phyloP scores from a whole-genome alignment of 1,140 invertebrate genomes.

The Uloborus diversus region DNA sequence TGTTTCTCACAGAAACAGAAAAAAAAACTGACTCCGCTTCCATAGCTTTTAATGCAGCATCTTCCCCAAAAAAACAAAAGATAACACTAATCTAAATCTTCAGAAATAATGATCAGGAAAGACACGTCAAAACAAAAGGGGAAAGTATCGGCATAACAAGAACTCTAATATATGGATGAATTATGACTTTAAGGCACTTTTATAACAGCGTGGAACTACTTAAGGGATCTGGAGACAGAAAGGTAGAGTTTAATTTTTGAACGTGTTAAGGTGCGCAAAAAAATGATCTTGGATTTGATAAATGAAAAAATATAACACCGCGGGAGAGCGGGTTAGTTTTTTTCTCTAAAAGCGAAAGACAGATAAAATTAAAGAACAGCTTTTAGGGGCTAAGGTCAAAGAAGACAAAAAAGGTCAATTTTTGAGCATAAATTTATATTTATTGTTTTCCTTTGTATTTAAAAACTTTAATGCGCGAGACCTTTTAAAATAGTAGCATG shows the following conservation, averaged over 20 bases:
- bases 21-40: background rate
- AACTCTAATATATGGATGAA: background rate
- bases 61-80: background rate
- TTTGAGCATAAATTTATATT: slow-evolving; percentile 39
- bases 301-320: slow-evolving; percentile 47
- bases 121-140: no score
- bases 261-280: slow-evolving; percentile 37
- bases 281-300: slow-evolving; percentile 42
- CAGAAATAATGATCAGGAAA: background rate
- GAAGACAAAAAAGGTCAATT: slow-evolving; percentile 4
- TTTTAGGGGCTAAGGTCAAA: slow-evolving; percentile 44
- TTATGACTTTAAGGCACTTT: slow-evolving; percentile 16
- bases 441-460: slow-evolving; percentile 41
- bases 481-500: slow-evolving; percentile 2
- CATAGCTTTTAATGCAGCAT: background rate
- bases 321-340: background rate
- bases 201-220: slow-evolving; percentile 31
- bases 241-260: slow-evolving; percentile 14
- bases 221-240: slow-evolving; percentile 35
- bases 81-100: background rate
- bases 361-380: slow-evolving; percentile 41
- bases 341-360: slow-evolving; percentile 28
- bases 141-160: background rate
- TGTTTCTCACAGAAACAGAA: background rate
- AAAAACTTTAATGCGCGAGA: slow-evolving; percentile 45